Base-by-base conservation (phyloP, 2,797 vertebrate species). In the Tiaroga cobitis region DNA sequence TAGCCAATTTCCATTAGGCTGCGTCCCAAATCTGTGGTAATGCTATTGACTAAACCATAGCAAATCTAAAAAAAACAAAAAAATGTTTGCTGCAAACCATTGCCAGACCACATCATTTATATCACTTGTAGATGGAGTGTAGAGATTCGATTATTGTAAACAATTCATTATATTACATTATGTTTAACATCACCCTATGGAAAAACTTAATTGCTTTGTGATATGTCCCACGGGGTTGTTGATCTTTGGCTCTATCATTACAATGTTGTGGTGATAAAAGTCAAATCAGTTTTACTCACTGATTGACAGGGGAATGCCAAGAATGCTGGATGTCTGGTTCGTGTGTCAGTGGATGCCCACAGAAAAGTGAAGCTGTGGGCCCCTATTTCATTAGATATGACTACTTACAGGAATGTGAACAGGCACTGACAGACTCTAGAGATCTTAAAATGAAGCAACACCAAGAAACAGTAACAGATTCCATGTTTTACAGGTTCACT, bases 331-430 rank as follows among this genome's bases (percentile, higher is more conserved):
- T 89, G 89, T 89, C 90, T 91, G 89, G 89, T 90, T 91, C 84
- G 82, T 92, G 91, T 91, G 87, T 94, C 91, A 89, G 91, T 92
- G 91, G 91, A 92, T 91, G 85, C 90, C 49, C 85, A 80, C 87
- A 87, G 86, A 91, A 86, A 54, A 43, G 85, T 89, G 68, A 82
- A 89, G 90, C 92, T 86, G 83, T 84, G 91, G 92, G 93, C 92
- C 94, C 92, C 92, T 91, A 87, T 94, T 94, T 95, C 92, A 95
- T 94, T 94, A 94, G 91, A 94, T 93, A 92, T 92, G 93, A 94
- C 90, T 90, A 41, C 24, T 88, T 93, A 86, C 87, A 88, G 93
- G 93, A 95, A 94, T 94, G 91, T 91, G 91, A 91, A 92, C 87
- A 83, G 90, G 81, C 90, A 49, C 77, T 72, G 29, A 15, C 73